Base-by-base conservation (phyloP, 2,888 invertebrate genomes). In the Dasysyrphus albostriatus region DNA sequence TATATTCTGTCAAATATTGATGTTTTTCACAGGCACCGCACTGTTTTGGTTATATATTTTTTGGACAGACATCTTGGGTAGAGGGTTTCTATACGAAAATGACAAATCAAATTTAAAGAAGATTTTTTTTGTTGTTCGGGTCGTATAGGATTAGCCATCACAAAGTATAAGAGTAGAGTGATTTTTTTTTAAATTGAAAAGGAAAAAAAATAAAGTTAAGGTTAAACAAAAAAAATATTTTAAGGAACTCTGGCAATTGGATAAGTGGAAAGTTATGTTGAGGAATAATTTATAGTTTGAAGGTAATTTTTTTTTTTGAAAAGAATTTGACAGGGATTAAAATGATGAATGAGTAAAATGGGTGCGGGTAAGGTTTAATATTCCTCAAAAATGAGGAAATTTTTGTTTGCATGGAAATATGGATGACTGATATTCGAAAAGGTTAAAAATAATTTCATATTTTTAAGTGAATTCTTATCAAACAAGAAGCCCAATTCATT, bases 1-100 rank as follows among this genome's bases (percentile, higher is more conserved):
- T 74, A 82, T 69, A 78, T 77, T 85, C 82, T 78, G 85, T 82
- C 85, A 82, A 85, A 85, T 85, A 82, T 85, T 85, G 82, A 85
- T 77, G 77, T 65, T 83, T 82, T 65, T 39, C 47, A 19, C 29
- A 63, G 42, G n/a, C 42, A 63, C 29, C 58, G 65, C 75, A 34
- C n/a, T 75, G 51, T 56, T 12, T 39, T 58, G 19, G 19, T 24
- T 24, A 24, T 69, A 37, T 67, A 19, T 39, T 67, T 58, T 59
- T 61, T 44, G 12, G 56, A 49, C 76, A 70, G 49, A 37, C 47
- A 47, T 32, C 32, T 12, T 4, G 3, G 0, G 49, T 19, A 14
- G 7, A 32, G 42, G 67, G n/a, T 32, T 19, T 32, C 29, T 9
- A 24, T 16, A 32, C 44, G 51, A 69, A 56, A 74, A 70, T 79